Evolutionary conservation across 1,140 invertebrate genomes (phyloP), one percentile per base, ranked within the genome.

Genomic region (Hormaphis cornu): DNA sequence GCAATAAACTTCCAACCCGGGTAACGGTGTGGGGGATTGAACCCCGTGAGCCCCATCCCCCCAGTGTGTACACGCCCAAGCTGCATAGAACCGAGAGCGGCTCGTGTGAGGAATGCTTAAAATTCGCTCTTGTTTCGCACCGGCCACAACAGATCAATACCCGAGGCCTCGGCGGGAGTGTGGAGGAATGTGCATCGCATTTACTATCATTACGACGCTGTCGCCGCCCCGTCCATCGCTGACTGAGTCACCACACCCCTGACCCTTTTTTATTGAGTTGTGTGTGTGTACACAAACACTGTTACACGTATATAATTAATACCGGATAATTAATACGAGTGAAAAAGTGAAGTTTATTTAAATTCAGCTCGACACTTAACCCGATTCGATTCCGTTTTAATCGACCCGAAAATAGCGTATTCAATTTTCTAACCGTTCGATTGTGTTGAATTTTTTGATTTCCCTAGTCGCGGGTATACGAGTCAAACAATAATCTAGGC

Each of bases 91-190:
- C 14, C 12, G 26, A 14, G 28, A 18, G 16, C 54, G 30, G n/a
- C 8, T 30, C 28, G 30, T 9, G 18, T 6, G 10, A 22, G 3
- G 46, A 66, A 66, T 10, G 61, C 33, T 66, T n/a, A 66, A 66
- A 66, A 50, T 50, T 66, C 16, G 44, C 44, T 22, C 28, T 33
- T 24, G 26, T 48, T 66, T 44, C 44, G 61, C 42, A 24, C 61
- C 44, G 61, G 61, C 61, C 61, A 50, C 61, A 66, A 66, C 61
- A 66, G 61, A 66, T 66, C 61, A 66, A 66, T 66, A 66, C 37
- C 18, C 20, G 40, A 46, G 42, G 40, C 37, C 61, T 50, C 44
- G 61, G 40, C 40, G 58, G 58, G 58, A 18, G 58, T 59, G 37
- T 28, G n/a, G 58, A 61, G 58, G 46, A 61, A 61, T 40, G 58